phyloP scores from a whole-genome alignment of 2,113 vertebrate genomes.

The Paraplagusia blochii region DNA sequence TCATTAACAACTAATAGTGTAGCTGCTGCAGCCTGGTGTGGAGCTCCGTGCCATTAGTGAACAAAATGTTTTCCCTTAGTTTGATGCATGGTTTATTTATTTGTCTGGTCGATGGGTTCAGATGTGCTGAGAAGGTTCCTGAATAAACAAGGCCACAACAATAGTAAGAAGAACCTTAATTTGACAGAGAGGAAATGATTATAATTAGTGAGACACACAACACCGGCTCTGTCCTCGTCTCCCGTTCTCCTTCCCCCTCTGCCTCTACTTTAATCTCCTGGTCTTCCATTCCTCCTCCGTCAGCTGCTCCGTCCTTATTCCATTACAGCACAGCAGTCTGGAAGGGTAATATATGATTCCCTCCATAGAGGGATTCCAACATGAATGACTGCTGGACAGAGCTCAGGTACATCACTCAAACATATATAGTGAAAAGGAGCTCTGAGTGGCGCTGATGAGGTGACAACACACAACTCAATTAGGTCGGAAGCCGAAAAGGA shows the following conservation, averaged over 20 bases:
- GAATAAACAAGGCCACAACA: background rate
- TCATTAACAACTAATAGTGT: too few relatives aligned
- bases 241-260: constrained; percentile 39
- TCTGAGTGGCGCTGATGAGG: constrained; percentile 42
- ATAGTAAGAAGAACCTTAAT: constrained; percentile 15
- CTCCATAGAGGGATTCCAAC: constrained; percentile 49
- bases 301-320: constrained; percentile 44
- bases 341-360: constrained; percentile 57
- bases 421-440: constrained; percentile 50
- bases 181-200: constrained; percentile 6
- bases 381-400: constrained; percentile 65
- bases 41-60: too few relatives aligned
- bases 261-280: constrained; percentile 30
- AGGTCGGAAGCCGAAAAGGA: constrained; percentile 49
- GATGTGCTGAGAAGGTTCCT: too few relatives aligned
- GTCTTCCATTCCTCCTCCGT: constrained; percentile 34
- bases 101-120: too few relatives aligned
- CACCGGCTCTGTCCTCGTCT: constrained; percentile 3
- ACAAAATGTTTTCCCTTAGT: too few relatives aligned
- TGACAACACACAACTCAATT: constrained; percentile 65
- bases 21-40: too few relatives aligned
- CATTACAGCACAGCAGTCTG: constrained; percentile 41
- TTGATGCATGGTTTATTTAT: too few relatives aligned
- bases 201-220: background rate
- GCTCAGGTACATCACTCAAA: constrained; percentile 60